Evolutionary conservation across 1,140 invertebrate genomes (phyloP).

Genomic region (Tachypleus tridentatus): DNA sequence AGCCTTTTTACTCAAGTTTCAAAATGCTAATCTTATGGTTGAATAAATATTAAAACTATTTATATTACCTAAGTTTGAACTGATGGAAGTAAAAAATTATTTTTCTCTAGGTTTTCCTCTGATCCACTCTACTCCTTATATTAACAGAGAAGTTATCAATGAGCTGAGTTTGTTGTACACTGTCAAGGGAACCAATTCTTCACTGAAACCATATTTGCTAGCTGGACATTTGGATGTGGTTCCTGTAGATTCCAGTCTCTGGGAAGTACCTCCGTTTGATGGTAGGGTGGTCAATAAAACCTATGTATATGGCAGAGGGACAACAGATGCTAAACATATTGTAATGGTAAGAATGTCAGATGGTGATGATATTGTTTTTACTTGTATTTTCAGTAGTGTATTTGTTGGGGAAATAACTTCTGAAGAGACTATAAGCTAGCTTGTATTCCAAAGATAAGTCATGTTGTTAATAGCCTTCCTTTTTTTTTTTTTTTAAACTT

Average conservation of each 20-base stretch:
- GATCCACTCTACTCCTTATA: conserved; percentile 34
- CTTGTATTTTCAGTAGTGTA: too few relatives aligned
- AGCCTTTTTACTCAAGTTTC: background rate
- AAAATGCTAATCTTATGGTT: background rate
- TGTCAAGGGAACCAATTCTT: conserved; percentile 31
- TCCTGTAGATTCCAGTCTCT: conserved; percentile 37
- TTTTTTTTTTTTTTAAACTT: too few relatives aligned
- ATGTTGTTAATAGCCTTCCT: too few relatives aligned
- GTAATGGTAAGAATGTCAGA: conserved; percentile 35
- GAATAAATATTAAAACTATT: background rate
- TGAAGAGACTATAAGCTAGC: too few relatives aligned
- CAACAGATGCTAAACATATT: conserved; percentile 43
- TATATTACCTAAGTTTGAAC: background rate
- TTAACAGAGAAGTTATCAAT: conserved; percentile 36
- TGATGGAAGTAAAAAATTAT: conserved; percentile 4
- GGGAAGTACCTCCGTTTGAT: conserved; percentile 41
- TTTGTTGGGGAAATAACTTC: too few relatives aligned
- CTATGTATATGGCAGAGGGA: conserved; percentile 44
- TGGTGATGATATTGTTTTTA: background rate
- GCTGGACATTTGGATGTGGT: conserved; percentile 47
- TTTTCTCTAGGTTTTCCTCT: conserved; percentile 36
- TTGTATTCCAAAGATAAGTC: too few relatives aligned
- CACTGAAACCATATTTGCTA: conserved; percentile 40
- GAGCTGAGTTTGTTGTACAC: conserved; percentile 42
- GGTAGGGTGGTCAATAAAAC: conserved; percentile 37